phyloP scores from a whole-genome alignment of 23 tunicate genomes.

The Ascidia mentula region DNA sequence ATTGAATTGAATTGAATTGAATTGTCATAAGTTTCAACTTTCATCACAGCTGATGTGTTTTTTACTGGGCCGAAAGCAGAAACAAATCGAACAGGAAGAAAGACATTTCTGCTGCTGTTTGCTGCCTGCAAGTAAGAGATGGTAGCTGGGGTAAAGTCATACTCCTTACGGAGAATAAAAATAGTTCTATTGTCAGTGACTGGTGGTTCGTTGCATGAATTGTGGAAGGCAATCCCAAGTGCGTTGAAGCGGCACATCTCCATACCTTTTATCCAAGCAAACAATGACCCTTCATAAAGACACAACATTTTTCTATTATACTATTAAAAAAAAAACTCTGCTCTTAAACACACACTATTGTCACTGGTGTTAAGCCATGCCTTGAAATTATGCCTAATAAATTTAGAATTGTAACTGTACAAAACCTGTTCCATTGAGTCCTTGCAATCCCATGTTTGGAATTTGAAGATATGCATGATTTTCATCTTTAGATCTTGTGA shows the following conservation, averaged over 20 bases:
- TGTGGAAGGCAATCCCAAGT: background rate
- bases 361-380: too few relatives aligned
- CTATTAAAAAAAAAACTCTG: too few relatives aligned
- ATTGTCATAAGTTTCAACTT: background rate
- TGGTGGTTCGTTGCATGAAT: background rate
- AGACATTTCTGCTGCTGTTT: background rate
- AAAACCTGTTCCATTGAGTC: too few relatives aligned
- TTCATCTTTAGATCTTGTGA: too few relatives aligned
- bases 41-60: background rate
- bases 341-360: too few relatives aligned
- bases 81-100: background rate
- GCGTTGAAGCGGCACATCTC: background rate
- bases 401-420: too few relatives aligned
- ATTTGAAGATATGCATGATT: background rate
- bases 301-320: too few relatives aligned
- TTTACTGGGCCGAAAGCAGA: background rate
- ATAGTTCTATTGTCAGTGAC: background rate
- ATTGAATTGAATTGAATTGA: too few relatives aligned
- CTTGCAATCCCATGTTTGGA: background rate
- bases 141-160: background rate
- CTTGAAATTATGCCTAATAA: too few relatives aligned
- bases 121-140: background rate
- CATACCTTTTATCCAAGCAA: background rate
- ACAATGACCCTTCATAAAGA: too few relatives aligned
- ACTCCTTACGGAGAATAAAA: background rate